Percentiles rank a stretch among this genome's conserved stretches.
Conservation (phyloP, 2,113 vertebrate species). For the Danionella cerebrum region DNA sequence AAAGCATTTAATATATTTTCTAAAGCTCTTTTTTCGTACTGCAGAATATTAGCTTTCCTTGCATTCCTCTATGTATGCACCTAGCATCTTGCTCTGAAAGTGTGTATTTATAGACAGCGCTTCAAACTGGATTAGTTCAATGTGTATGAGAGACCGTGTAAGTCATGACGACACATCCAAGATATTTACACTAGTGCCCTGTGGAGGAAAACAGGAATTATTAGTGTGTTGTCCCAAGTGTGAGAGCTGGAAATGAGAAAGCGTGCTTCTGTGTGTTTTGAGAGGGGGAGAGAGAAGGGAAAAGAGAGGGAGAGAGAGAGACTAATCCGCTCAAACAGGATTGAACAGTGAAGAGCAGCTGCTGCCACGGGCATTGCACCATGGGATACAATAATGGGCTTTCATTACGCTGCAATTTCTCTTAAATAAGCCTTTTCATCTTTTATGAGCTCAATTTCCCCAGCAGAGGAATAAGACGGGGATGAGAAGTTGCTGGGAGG, state of each 20-base stretch:
- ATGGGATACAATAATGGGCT: conserved; percentile 58
- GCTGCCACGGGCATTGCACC: conserved; percentile 44
- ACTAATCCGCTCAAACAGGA: conserved; percentile 53
- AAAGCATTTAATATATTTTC: too few species aligned
- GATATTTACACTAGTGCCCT: conserved; percentile 7
- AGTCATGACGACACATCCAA: background rate
- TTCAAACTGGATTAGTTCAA: background rate
- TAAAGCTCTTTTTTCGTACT: too few species aligned
- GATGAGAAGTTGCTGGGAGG: conserved; percentile 1
- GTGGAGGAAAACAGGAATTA: background rate
- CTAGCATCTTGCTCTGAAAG: too few species aligned
- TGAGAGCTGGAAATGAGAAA: background rate
- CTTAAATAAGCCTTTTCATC: conserved; percentile 65
- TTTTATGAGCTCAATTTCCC: conserved; percentile 62
- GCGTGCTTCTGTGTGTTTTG: background rate
- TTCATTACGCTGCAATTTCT: conserved; percentile 61
- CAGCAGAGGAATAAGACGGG: conserved; percentile 22
- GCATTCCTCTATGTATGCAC: too few species aligned
- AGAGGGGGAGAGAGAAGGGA: background rate
- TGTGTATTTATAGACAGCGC: too few species aligned
- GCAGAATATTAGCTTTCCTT: too few species aligned
- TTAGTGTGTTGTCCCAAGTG: conserved; percentile 7
- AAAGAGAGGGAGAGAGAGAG: conserved; percentile 20
- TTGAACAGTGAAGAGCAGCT: conserved; percentile 24
- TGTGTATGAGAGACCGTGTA: background rate